These are phyloP conservation scores for Wasmannia auropunctata DNA, from an alignment of 1,140 invertebrate species.

Conservation along the genomic window DNA sequence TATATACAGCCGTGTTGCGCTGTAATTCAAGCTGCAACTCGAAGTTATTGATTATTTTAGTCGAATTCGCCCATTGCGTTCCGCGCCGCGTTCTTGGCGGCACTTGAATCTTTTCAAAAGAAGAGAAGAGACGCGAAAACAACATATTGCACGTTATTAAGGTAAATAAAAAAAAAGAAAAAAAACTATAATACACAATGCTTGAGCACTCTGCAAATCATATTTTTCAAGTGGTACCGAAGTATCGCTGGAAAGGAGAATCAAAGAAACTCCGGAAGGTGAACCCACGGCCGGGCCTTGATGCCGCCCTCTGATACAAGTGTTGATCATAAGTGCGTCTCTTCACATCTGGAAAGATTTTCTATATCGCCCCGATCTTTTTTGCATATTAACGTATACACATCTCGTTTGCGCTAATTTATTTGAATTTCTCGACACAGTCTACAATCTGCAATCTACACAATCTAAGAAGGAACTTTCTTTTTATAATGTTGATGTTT, in stretches of 20 bases:
- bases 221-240: conserved; percentile 87
- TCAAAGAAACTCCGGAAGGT: conserved; percentile 93
- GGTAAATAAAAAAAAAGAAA: conserved; percentile 34
- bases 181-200: conserved; percentile 39
- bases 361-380: conserved; percentile 48
- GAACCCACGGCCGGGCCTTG: conserved; percentile 86
- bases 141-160: conserved; percentile 14
- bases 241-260: conserved; percentile 93
- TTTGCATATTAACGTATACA: not conserved
- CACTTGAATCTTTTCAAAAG: not conserved
- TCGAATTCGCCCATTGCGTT: not conserved
- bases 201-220: conserved; percentile 69
- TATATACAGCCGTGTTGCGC: not conserved
- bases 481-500: not conserved
- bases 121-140: conserved; percentile 11
- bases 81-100: not conserved
- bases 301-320: conserved; percentile 82
- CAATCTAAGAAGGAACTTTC: not conserved
- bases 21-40: not conserved
- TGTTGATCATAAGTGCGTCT: conserved; percentile 87
- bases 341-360: conserved; percentile 84
- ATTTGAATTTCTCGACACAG: not conserved
- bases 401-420: not conserved
- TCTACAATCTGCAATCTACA: not conserved
- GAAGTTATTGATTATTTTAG: not conserved